Evolutionary conservation across 2,797 vertebrate genomes (phyloP).

Genomic region (Crenuchus spilurus): DNA sequence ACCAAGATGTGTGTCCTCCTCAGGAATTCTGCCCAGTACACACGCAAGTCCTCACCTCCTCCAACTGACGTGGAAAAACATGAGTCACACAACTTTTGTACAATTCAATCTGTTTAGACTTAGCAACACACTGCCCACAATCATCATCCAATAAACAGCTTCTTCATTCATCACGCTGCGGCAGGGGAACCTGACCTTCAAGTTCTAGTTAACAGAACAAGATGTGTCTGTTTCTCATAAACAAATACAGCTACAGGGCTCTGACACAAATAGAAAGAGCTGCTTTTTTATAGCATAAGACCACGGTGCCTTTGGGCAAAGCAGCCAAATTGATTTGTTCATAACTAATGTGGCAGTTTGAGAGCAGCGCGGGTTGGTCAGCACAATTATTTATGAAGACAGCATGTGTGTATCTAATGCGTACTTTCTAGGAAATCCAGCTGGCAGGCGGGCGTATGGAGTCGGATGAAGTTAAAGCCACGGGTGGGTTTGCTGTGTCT

Average conservation of each 20-base stretch:
- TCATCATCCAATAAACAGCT: background rate
- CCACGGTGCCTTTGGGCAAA: background rate
- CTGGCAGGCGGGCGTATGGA: constrained; percentile 77
- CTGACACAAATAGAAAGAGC: background rate
- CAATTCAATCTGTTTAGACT: background rate
- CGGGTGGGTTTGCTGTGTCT: constrained; percentile 81
- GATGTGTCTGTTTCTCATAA: background rate
- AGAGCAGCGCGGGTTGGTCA: background rate
- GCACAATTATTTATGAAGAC: background rate
- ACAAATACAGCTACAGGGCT: background rate
- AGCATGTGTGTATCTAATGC: constrained; percentile 32
- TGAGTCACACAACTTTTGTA: background rate
- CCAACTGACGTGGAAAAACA: constrained; percentile 76
- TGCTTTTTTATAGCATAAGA: background rate
- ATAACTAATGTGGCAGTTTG: background rate
- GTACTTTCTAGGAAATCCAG: constrained; percentile 92
- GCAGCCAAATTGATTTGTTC: background rate
- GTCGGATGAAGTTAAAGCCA: constrained; percentile 88
- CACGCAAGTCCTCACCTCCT: constrained; percentile 86
- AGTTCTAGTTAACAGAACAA: background rate
- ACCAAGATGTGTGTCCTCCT: constrained; percentile 85
- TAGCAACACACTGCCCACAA: background rate
- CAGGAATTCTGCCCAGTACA: constrained; percentile 89
- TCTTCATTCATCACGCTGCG: background rate
- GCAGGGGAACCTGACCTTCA: background rate